Evolutionary conservation across 2,888 invertebrate species (phyloP), one percentile per base, ranked within the genome.

Genomic region (Cataglyphis cursor): DNA sequence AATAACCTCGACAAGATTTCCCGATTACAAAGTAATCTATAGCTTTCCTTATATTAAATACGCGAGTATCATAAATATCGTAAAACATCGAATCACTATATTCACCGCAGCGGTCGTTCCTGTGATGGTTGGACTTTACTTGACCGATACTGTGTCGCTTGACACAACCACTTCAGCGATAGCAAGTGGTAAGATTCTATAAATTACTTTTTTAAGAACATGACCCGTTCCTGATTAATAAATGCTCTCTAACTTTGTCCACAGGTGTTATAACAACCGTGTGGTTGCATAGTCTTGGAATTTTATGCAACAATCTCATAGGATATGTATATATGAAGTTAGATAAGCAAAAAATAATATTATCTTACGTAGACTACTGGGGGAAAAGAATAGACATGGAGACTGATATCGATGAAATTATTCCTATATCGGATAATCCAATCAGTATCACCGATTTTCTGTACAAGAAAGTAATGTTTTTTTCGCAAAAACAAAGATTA

Each of bases 361-460:
- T 93, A 44, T 90, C 92, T 1, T 89, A 90, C 31, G 38, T 88
- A 0, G 66, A 81, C 65, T 90, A 85, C 35, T 93, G 92, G 91
- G 93, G 93, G 12, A 76, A 78, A 21, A 89, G 93, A 64, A n/a
- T 85, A 48, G 90, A 93, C 48, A 12, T 91, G 1, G 70, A 85
- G 6, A 85, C 80, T 2, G 68, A 61, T 6, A 1, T 81, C 6
- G 9, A 64, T 0, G 74, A 90, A 24, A 86, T 93, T 35, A n/a
- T 15, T 0, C 80, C 85, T 0, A 24, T 89, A 8, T 76, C 72
- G 12, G 88, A 88, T 3, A 62, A 57, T n/a, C 3, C 70, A 8
- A 1, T 21, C 0, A 81, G 61, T 8, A 1, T 31, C 1, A 80
- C 70, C 0, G 83, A 83, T 85, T 38, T 83, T 3, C 44, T 85